Conservation (phyloP, 2,888 invertebrate genomes). For the Crocallis elinguaria region DNA sequence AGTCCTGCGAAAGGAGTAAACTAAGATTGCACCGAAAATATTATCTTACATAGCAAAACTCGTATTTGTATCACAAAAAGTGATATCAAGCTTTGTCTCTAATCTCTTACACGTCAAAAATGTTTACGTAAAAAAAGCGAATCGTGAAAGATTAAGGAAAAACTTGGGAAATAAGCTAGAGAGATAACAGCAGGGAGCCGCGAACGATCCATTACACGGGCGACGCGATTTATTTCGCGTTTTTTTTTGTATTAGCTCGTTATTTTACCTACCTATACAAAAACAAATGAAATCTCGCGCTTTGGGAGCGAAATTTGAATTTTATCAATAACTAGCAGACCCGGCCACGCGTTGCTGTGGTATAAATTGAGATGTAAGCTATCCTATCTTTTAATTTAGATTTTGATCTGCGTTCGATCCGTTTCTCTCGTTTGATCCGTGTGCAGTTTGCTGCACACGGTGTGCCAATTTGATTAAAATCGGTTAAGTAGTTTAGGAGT, state of each 20-base stretch:
- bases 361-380: too few species aligned
- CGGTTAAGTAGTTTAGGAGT: too few species aligned
- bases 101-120: conserved; percentile 37
- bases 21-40: too few species aligned
- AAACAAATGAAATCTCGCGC: neutral
- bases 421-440: too few species aligned
- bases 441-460: too few species aligned
- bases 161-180: conserved; percentile 32
- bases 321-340: too few species aligned
- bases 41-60: neutral
- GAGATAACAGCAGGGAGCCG: conserved; percentile 33
- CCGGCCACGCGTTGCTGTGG: too few species aligned
- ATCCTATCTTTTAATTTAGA: too few species aligned
- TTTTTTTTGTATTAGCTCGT: conserved; percentile 28
- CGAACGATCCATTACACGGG: conserved; percentile 36
- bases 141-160: conserved; percentile 36
- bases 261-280: conserved; percentile 15
- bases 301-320: neutral
- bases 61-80: conserved; percentile 11
- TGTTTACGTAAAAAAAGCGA: conserved; percentile 32
- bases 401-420: too few species aligned
- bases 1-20: too few species aligned
- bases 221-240: conserved; percentile 29
- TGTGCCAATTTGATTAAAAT: too few species aligned
- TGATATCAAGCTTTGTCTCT: conserved; percentile 20